A percentile compares a stretch with the other conserved stretches of the same genome.
Evolutionary conservation across 1,140 invertebrate species (phyloP).

Genomic region (Charaxes varanes): DNA sequence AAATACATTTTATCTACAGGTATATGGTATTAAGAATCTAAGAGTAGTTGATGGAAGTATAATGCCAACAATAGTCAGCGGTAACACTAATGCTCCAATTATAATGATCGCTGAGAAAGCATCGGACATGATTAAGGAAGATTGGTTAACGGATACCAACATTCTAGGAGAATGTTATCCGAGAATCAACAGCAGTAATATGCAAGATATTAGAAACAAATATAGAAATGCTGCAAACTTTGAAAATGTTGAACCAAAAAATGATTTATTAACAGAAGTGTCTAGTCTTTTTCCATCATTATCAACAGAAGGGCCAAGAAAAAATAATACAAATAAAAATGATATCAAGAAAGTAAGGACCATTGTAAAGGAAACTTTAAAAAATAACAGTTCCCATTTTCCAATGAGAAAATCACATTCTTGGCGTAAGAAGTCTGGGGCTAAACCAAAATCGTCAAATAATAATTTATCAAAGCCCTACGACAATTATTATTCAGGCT

Average conservation of each 20-base stretch:
- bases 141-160: conserved; percentile 72
- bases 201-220: neutral
- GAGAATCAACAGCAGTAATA: neutral
- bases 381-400: too few species aligned
- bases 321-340: conserved; percentile 1
- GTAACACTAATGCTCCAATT: conserved; percentile 89
- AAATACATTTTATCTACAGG: conserved; percentile 52
- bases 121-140: conserved; percentile 87
- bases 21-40: conserved; percentile 83
- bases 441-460: too few species aligned
- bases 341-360: conserved; percentile 1
- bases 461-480: too few species aligned
- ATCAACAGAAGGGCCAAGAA: conserved; percentile 11
- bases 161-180: neutral
- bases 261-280: conserved; percentile 47
- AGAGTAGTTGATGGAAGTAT: conserved; percentile 87
- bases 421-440: too few species aligned
- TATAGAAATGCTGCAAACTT: conserved; percentile 1
- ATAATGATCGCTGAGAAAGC: conserved; percentile 96
- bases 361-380: neutral
- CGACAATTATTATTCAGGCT: neutral
- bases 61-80: conserved; percentile 87
- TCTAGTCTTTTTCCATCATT: conserved; percentile 35
- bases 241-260: neutral
- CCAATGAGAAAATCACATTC: too few species aligned